These are phyloP conservation scores for Loris lydekkerianus DNA, from an alignment of 2,797 vertebrate genomes.

Conservation along the genomic window DNA sequence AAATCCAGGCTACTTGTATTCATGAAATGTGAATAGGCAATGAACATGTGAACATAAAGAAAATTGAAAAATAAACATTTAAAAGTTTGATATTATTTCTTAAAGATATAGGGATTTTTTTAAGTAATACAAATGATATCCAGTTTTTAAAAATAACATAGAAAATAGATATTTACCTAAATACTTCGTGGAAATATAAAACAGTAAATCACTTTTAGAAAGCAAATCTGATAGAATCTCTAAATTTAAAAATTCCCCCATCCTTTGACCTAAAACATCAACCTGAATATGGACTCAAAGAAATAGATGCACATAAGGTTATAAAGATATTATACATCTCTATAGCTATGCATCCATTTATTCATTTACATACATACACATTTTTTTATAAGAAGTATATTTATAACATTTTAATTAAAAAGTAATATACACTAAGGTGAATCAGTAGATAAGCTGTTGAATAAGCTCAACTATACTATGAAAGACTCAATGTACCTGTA, in stretches of 20 bases:
- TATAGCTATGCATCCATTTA: neutral
- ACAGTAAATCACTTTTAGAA: neutral
- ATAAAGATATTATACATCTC: neutral
- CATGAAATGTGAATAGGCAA: no score
- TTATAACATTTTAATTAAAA: neutral
- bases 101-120: no score
- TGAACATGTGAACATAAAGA: no score
- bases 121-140: no score
- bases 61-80: no score
- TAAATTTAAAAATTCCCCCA: neutral
- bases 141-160: no score
- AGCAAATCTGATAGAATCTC: neutral
- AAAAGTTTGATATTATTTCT: no score
- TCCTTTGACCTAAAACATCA: neutral
- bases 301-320: neutral
- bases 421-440: neutral
- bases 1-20: no score
- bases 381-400: neutral
- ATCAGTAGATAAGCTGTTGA: neutral
- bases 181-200: no score
- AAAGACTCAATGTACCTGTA: neutral
- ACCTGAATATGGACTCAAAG: neutral
- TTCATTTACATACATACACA: neutral
- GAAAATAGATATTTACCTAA: no score
- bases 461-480: neutral